Base-by-base conservation (phyloP, 2,888 invertebrate species). In the Rhagophthalmus giganteus region DNA sequence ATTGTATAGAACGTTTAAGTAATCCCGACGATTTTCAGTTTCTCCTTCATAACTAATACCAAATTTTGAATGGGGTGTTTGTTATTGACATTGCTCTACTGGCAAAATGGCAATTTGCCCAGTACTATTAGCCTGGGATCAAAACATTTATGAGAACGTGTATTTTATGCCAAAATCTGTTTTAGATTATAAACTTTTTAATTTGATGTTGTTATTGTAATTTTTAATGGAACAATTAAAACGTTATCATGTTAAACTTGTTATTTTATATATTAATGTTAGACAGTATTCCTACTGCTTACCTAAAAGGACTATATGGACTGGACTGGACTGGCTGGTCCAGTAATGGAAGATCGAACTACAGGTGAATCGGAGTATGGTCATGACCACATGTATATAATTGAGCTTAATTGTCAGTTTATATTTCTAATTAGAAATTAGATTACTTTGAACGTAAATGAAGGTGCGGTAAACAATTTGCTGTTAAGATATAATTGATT, bases 151-250 rank as follows among this genome's bases (percentile, higher is more conserved):
- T 45, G 54, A 59, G 56, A 58, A 53, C 54, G 53, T 60, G 59
- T 60, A 60, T 54, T 64, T 65, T 67, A 70, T 69, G 70, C 69
- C 68, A 69, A 71, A n/a, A 60, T 58, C 57, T 60, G 56, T 60
- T 60, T 59, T 57, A 51, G 49, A 55, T 56, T 57, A 54, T 49
- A 59, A 55, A 57, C 55, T 70, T 71, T 72, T 70, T 61, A 73
- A 70, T 72, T 72, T 64, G 72, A 73, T 72, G 71, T 73, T 74
- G 73, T 73, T 74, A 73, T 72, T 72, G 72, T 72, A 73, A 72
- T 68, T 72, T 69, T 71, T 70, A 64, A 72, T 69, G 69, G 67
- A 72, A 70, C 68, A 67, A 72, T 72, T 71, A 67, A 70, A 73
- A 72, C 71, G 73, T 74, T 74, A 72, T 70, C 70, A 72, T 71